Evolutionary conservation across 1,140 invertebrate genomes (phyloP), one percentile per base, ranked within the genome.

Genomic region (Pissodes strobi): DNA sequence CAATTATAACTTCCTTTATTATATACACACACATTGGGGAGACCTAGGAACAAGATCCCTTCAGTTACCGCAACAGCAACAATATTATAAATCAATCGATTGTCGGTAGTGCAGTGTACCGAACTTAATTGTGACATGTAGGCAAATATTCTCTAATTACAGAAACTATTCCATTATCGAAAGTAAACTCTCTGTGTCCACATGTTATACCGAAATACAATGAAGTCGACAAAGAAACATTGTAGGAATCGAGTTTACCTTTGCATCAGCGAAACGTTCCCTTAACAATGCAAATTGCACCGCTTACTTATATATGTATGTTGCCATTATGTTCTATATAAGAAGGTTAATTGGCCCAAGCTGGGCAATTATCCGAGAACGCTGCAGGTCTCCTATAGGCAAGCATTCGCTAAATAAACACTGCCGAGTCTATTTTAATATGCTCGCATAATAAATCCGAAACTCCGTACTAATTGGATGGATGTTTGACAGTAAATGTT

Each of bases 401-500:
- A 4, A 56, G 34, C 38, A 19, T 30, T 38, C 22, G 38, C 34
- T 43, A 57, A 56, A 57, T 51, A 68, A 68, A 68, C 67, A 68
- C 61, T 21, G 56, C 49, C 17, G 53, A 49, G 27, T 59, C 67
- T 68, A 68, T 68, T 63, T 68, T 68, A 68, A 64, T 58, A 59
- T 64, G 55, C 53, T 51, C 60, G 56, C 58, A 45, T 68, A 64
- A 68, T 68, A 68, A 68, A 68, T 68, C 56, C 51, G 61, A 43
- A 64, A 64, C 55, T 61, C 60, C 57, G 62, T 25, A 64, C 62
- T 68, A 68, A 68, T 68, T 68, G 67, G 67, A 68, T 60, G 66
- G 67, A 68, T 68, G 67, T 68, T 68, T 65, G 61, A 68, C 67
- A 68, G 67, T 57, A 51, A 52, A 59, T 68, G 67, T 64, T 64